Base-by-base conservation (phyloP, 1,140 invertebrate species). In the Telenomus remus region DNA sequence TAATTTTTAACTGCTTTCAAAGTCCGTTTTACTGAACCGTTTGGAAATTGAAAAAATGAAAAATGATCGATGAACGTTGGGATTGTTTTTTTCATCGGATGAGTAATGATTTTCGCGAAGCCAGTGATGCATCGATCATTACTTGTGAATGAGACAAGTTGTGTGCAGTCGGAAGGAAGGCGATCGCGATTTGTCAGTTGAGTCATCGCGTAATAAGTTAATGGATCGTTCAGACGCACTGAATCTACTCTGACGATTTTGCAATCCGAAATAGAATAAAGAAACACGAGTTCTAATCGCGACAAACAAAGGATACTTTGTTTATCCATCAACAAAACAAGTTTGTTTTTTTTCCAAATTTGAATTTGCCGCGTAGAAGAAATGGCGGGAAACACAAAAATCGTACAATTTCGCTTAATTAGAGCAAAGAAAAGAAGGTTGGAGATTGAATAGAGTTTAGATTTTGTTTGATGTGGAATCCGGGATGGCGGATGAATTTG, bases 141-240 rank as follows among this genome's bases (percentile, higher is more conserved):
- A 76, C 53, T 66, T 76, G 68, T 51, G 63, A 76, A 76, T 71
- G 76, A 78, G 76, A 74, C 65, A 70, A 73, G 69, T 78, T 65
- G 76, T 74, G 69, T 74, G 76, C 57, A 76, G 66, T 74, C 76
- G 76, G 76, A 73, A 78, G 76, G 76, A 74, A 78, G 66, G 50
- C 70, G 74, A 76, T 71, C 66, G 55, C 76, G 76, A 78, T 70
- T 78, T 73, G 70, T 49, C 70, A 73, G 70, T 78, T 78, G 70
- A 78, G 70, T 78, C 76, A 78, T 27, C 19, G 19, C 76, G 70
- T 78, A 78, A 78, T 78, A 78, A 78, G 66, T 74, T 74, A 78
- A 78, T 78, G 70, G 65, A 74, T 74, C 50, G 53, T 16, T 71
- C 61, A 56, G 16, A 53, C 51, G 44, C 61, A 15, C 51, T 27